Conservation (phyloP, 2,888 invertebrate genomes). For the Limnephilus lunatus region DNA sequence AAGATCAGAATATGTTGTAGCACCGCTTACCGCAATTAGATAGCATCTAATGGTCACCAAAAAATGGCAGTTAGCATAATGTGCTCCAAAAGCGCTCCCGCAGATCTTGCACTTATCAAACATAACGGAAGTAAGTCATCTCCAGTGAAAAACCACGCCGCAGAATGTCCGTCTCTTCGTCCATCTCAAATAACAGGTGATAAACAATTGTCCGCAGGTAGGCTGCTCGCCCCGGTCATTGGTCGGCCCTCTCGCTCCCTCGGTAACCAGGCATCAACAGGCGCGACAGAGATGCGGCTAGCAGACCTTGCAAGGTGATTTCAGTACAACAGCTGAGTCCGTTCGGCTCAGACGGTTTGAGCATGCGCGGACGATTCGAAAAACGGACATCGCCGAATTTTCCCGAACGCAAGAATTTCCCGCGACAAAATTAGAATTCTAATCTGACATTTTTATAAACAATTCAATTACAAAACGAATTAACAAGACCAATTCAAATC, state of each 20-base stretch:
- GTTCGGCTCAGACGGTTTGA: conserved; percentile 62
- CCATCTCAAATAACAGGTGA: conserved; percentile 61
- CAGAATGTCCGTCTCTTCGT: conserved; percentile 53
- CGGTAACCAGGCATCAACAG: background rate
- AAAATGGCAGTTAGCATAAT: background rate
- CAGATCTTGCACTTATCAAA: conserved; percentile 16
- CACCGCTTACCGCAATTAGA: background rate
- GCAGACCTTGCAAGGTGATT: conserved; percentile 66
- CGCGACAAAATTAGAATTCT: conserved; percentile 24
- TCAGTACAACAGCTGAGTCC: conserved; percentile 65
- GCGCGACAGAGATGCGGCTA: conserved; percentile 53
- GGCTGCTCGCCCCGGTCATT: conserved; percentile 54
- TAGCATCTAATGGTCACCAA: background rate
- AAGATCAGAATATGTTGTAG: no score
- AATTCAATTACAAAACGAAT: background rate
- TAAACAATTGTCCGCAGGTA: conserved; percentile 61
- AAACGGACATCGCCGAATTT: conserved; percentile 44
- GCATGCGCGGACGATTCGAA: conserved; percentile 53
- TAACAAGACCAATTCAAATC: background rate
- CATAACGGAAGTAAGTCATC: conserved; percentile 38
- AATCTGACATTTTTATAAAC: conserved; percentile 5
- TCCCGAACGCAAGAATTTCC: conserved; percentile 45
- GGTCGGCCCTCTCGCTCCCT: conserved; percentile 56
- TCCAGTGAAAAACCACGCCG: conserved; percentile 46
- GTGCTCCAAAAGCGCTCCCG: background rate